Percentiles rank a stretch among this genome's conserved stretches.
These are phyloP conservation scores for Panopea generosa DNA, from an alignment of 2,888 invertebrate genomes.

Conservation along the genomic window DNA sequence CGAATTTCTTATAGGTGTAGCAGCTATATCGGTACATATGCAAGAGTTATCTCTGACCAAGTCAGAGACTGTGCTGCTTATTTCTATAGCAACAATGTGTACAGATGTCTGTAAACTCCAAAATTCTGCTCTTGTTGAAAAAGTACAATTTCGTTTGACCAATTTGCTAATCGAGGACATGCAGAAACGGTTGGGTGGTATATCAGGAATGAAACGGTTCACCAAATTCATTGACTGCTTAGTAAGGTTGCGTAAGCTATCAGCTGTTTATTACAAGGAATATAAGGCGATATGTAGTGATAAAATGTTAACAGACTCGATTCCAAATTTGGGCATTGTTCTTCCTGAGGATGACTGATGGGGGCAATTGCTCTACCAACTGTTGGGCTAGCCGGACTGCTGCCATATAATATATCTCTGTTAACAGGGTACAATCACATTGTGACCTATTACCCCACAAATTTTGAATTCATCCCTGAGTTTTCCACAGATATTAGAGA, in stretches of 20 bases:
- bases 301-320: conserved; percentile 24
- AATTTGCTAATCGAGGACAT: conserved; percentile 18
- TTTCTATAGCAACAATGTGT: conserved; percentile 30
- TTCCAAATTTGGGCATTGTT: conserved; percentile 20
- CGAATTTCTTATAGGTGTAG: neutral
- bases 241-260: conserved; percentile 22
- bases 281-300: conserved; percentile 41
- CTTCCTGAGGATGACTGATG: conserved; percentile 37
- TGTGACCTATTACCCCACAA: no score
- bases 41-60: conserved; percentile 10
- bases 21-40: neutral
- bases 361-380: no score
- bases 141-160: conserved; percentile 23
- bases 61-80: conserved; percentile 36
- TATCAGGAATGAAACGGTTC: conserved; percentile 19
- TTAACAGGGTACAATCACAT: no score
- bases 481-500: no score
- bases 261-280: conserved; percentile 36
- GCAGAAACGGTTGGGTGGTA: conserved; percentile 1
- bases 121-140: conserved; percentile 32
- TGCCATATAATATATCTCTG: no score
- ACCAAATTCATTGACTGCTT: conserved; percentile 32
- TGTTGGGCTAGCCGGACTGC: no score
- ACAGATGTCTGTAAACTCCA: conserved; percentile 42
- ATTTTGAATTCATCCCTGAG: no score